Evolutionary conservation across 2,797 vertebrate species (phyloP).

Genomic region (Cynopterus sphinx): DNA sequence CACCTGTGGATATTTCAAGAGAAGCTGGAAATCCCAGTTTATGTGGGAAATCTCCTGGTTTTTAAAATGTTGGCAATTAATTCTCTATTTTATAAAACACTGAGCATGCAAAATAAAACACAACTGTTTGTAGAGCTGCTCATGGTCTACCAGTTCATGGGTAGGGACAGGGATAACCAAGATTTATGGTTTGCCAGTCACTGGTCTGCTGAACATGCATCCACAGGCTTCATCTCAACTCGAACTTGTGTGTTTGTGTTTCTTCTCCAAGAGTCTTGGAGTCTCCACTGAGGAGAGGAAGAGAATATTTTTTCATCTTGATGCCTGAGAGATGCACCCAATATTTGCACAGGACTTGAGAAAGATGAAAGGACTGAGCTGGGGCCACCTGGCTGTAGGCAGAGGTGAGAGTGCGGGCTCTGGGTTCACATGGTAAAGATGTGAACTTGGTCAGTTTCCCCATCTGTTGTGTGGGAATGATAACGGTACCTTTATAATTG

Average conservation of each 20-base stretch:
- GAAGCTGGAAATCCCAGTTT: background rate
- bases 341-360: background rate
- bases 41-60: background rate
- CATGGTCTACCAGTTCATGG: background rate
- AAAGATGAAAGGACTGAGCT: background rate
- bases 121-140: background rate
- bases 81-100: background rate
- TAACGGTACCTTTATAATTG: background rate
- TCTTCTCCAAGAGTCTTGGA: background rate
- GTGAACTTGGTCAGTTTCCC: background rate
- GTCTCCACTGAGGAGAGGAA: background rate
- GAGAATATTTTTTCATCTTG: background rate
- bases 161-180: background rate
- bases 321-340: background rate
- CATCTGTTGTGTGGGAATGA: background rate
- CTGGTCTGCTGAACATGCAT: background rate
- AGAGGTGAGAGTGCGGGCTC: background rate
- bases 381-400: background rate
- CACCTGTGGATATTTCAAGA: constrained; percentile 4
- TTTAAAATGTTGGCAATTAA: background rate
- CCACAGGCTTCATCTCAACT: background rate
- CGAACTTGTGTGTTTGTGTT: background rate
- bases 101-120: background rate
- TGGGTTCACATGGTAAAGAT: background rate
- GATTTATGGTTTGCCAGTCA: background rate